Percentiles rank a stretch among this genome's conserved stretches.
These are phyloP conservation scores for Caprella mutica DNA, from an alignment of 2,888 invertebrate genomes.

Conservation along the genomic window DNA sequence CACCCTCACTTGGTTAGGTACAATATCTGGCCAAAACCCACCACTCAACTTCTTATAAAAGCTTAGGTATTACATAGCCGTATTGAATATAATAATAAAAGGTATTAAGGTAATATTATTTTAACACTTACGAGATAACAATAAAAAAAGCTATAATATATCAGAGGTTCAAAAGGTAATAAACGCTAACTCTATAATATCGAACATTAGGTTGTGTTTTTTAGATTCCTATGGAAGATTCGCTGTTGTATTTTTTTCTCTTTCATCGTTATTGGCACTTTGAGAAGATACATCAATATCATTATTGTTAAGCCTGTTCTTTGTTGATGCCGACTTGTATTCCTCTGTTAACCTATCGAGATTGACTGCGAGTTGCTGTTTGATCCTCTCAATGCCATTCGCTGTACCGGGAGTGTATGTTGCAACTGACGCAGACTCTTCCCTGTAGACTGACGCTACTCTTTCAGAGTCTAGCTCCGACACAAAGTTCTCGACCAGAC, in stretches of 20 bases:
- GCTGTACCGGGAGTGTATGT: not conserved
- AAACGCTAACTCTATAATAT: slow-evolving; percentile 3
- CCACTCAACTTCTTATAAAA: too few relatives aligned
- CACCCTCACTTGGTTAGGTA: too few relatives aligned
- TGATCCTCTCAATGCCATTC: not conserved
- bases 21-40: too few relatives aligned
- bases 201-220: slow-evolving; percentile 8
- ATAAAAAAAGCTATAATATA: too few relatives aligned
- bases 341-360: not conserved
- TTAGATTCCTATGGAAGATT: slow-evolving; percentile 11
- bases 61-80: too few relatives aligned
- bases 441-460: too few relatives aligned
- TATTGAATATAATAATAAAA: too few relatives aligned
- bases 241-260: too few relatives aligned
- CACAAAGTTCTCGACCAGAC: slow-evolving; percentile 4
- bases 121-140: slow-evolving; percentile 8
- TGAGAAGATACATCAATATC: not conserved
- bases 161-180: too few relatives aligned
- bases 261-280: too few relatives aligned
- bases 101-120: slow-evolving; percentile 3
- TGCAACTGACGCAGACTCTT: too few relatives aligned
- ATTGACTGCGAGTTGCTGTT: slow-evolving; percentile 1
- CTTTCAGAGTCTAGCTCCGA: not conserved
- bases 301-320: not conserved
- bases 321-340: too few relatives aligned